These are phyloP conservation scores for Spea bombifrons DNA, from an alignment of 2,113 vertebrate genomes.

Conservation along the genomic window DNA sequence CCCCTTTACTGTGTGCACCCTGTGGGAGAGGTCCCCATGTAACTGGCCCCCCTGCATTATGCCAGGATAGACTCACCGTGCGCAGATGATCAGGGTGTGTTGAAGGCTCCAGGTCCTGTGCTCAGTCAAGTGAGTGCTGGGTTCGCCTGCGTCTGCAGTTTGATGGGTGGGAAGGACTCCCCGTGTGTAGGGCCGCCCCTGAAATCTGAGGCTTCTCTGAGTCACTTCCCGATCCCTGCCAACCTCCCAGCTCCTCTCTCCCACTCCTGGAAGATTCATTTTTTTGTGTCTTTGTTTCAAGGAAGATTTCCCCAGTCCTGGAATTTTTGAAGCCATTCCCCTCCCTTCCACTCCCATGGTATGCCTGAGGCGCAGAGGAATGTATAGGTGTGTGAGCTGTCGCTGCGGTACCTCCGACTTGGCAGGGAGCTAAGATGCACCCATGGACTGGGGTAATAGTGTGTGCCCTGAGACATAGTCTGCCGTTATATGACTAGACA, in stretches of 20 bases:
- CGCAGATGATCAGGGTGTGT: neutral
- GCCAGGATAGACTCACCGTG: neutral
- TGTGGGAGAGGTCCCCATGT: too few species aligned
- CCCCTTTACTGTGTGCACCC: too few species aligned
- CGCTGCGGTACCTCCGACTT: neutral
- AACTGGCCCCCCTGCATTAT: too few species aligned
- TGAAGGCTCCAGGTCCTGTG: neutral
- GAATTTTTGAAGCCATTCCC: neutral
- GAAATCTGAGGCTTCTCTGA: slow-evolving; percentile 10
- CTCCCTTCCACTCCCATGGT: neutral
- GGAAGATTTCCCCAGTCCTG: neutral
- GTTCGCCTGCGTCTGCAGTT: neutral
- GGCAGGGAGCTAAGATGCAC: neutral
- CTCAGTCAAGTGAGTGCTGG: neutral
- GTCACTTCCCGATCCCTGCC: neutral
- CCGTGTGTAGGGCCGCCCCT: neutral
- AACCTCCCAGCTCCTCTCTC: neutral
- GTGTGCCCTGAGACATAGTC: neutral
- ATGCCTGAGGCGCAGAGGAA: neutral
- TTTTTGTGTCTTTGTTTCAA: neutral
- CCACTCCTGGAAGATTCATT: neutral
- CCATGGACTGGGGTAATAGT: neutral
- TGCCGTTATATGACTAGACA: neutral
- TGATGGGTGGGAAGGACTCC: neutral
- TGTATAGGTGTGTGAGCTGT: neutral